Evolutionary conservation across 1,140 invertebrate genomes (phyloP), one percentile per base, ranked within the genome.

Genomic region (Bombus superbus): DNA sequence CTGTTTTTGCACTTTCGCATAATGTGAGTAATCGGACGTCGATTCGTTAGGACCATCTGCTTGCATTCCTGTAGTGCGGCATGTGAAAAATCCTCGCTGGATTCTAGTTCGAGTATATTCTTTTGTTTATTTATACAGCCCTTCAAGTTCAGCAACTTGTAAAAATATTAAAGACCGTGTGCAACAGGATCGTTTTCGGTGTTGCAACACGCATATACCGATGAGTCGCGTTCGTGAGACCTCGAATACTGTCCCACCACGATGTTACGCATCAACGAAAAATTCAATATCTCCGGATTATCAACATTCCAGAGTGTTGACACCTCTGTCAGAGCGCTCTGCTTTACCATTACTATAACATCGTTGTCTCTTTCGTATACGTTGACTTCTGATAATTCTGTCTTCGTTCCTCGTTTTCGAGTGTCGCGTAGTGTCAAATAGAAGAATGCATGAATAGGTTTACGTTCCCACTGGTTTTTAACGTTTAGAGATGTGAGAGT

Each of bases 251-350:
- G 62, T 85, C 75, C 57, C 78, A 69, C 69, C 62, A 59, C 75
- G 64, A 74, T 78, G 71, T 83, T 84, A 83, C 77, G 66, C 42
- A 83, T 83, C 82, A 62, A 86, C 40, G 73, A 86, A 87, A 79
- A 85, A 82, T 72, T 73, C 77, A 66, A 90, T 90, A 91, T 92
- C 88, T 92, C 89, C 78, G 85, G 89, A 93, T 93, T 86, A 93
- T 93, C 91, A 89, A 93, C 93, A 95, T 94, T 95, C 93, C 94
- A 91, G 86, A 94, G 91, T 94, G 92, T 95, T 95, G 94, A 95
- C 94, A 95, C 93, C 92, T 94, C 90, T 92, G 87, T 93, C 92
- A 94, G 89, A 90, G 90, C 88, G 83, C 72, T 87, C 86, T 81
- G 83, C 66, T 87, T 87, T 87, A 77, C 75, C 59, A 84, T 53